phyloP scores from a whole-genome alignment of 1,140 invertebrate genomes.

The Aethina tumida region DNA sequence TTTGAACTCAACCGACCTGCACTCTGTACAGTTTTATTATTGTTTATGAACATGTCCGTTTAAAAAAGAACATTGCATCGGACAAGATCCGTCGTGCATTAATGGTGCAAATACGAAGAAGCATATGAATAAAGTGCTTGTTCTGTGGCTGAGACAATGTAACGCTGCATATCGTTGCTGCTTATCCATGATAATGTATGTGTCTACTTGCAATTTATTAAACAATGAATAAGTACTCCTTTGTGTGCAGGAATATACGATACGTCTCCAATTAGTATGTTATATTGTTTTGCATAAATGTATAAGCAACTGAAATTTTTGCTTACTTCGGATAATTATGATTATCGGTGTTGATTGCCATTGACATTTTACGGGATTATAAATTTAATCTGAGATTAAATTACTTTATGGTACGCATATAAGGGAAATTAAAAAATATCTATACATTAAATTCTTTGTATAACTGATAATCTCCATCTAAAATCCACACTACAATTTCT shows the following conservation, averaged over 20 bases:
- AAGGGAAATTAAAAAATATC: no score
- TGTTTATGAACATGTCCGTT: constrained; percentile 3
- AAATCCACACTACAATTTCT: no score
- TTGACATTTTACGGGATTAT: no score
- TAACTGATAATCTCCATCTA: no score
- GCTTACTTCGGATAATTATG: constrained; percentile 8
- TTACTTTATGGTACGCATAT: no score
- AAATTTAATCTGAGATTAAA: no score
- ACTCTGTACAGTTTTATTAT: constrained; percentile 1
- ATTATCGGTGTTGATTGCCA: no score
- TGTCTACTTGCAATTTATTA: constrained; percentile 8
- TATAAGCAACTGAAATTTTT: constrained; percentile 6
- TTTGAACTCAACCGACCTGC: no score
- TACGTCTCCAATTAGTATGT: constrained; percentile 9
- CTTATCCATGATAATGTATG: constrained; percentile 10
- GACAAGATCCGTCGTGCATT: no score
- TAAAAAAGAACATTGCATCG: no score
- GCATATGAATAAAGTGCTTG: not conserved
- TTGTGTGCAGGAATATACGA: constrained; percentile 8
- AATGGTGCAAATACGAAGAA: not conserved
- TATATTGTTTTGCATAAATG: constrained; percentile 11
- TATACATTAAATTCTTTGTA: no score
- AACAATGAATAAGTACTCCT: constrained; percentile 9
- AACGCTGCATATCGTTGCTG: constrained; percentile 6
- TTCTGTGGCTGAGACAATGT: constrained; percentile 6